Percentiles rank a stretch among this genome's conserved stretches.
Conservation (phyloP, 2,113 vertebrate species). For the Pseudopodoces humilis region DNA sequence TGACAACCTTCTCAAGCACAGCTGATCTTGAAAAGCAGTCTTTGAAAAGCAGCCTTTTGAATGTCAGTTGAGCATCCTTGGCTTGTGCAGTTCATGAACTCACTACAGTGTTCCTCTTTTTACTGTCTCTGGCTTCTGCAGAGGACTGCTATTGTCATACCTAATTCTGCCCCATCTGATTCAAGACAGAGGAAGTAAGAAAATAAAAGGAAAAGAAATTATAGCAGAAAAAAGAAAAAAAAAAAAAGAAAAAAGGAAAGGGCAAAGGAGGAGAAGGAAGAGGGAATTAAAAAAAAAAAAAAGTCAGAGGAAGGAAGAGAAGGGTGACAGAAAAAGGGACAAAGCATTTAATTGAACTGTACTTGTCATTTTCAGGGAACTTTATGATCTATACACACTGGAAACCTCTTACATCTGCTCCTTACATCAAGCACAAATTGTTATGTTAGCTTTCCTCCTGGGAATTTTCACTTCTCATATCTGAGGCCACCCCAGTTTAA, state of each 20-base stretch:
- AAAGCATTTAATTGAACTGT: background rate
- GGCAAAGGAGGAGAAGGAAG: rapidly evolving
- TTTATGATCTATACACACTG: background rate
- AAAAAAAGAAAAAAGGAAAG: background rate
- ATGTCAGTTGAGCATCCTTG: background rate
- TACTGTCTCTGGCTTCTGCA: background rate
- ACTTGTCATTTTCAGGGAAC: background rate
- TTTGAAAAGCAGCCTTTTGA: background rate
- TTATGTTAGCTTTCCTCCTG: background rate
- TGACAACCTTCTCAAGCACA: background rate
- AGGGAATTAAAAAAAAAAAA: rapidly evolving
- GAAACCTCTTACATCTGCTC: background rate
- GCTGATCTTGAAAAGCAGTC: background rate
- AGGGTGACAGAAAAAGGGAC: background rate
- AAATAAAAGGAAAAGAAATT: background rate
- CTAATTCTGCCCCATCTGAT: background rate
- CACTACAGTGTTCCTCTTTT: background rate
- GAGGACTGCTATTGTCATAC: background rate
- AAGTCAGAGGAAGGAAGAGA: background rate
- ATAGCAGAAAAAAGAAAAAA: rapidly evolving
- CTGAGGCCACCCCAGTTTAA: background rate
- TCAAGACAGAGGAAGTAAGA: background rate
- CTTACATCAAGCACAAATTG: background rate
- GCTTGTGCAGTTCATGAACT: background rate
- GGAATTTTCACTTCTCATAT: background rate